phyloP scores from a whole-genome alignment of 2,888 invertebrate species.

The Trissolcus brochymenae region DNA sequence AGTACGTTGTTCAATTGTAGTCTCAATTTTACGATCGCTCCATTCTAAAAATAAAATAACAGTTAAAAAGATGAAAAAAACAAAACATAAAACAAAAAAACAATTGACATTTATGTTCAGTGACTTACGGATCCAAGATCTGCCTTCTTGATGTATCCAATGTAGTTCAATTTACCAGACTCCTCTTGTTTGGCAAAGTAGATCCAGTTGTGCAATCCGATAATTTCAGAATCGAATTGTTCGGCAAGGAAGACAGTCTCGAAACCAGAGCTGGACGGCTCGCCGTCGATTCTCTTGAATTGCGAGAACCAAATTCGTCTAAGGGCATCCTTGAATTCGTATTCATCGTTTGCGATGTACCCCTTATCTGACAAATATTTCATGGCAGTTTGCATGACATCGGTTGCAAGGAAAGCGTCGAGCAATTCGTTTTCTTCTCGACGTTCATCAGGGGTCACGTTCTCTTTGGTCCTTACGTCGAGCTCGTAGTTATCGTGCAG shows the following conservation, averaged over 20 bases:
- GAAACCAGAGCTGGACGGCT: constrained; percentile 95
- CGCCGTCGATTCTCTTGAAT: constrained; percentile 85
- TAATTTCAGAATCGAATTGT: constrained; percentile 81
- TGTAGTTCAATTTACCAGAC: constrained; percentile 84
- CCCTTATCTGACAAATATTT: constrained; percentile 65
- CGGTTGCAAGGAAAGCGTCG: constrained; percentile 66
- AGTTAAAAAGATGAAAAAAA: neutral
- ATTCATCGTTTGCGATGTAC: constrained; percentile 67
- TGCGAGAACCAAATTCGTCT: constrained; percentile 84
- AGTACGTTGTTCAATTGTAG: constrained; percentile 83
- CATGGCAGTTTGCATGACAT: constrained; percentile 65
- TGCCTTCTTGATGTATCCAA: constrained; percentile 86
- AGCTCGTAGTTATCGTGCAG: constrained; percentile 67
- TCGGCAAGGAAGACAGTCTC: constrained; percentile 95
- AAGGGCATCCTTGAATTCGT: constrained; percentile 82
- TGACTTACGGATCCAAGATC: constrained; percentile 77
- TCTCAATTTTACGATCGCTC: constrained; percentile 84
- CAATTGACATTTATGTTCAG: neutral
- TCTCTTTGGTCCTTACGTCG: constrained; percentile 64
- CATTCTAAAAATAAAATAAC: constrained; percentile 80
- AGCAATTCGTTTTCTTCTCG: constrained; percentile 66
- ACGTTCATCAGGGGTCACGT: constrained; percentile 61
- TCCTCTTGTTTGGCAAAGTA: constrained; percentile 88
- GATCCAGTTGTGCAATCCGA: constrained; percentile 93
- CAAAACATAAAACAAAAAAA: no score